Conservation (phyloP, 2,888 invertebrate genomes). For the Ethmia dodecea region DNA sequence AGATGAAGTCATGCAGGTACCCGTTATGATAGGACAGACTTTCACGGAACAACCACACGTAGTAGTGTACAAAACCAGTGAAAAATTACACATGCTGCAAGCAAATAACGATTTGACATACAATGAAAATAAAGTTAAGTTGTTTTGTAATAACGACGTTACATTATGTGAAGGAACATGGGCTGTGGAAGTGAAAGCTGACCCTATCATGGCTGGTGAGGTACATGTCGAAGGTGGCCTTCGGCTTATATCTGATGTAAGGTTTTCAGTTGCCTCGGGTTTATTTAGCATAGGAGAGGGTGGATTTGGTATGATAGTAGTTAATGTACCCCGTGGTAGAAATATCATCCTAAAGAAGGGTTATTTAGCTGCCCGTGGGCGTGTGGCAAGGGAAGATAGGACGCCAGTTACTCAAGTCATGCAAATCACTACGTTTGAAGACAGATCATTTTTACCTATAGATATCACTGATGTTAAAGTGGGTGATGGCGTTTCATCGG, state of each 20-base stretch:
- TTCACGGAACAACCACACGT: conserved; percentile 1
- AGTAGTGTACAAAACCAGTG: not conserved
- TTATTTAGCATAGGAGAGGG: too few relatives aligned
- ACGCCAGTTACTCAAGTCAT: not conserved
- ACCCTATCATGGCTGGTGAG: not conserved
- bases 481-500: not conserved
- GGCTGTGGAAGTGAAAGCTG: not conserved
- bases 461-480: not conserved
- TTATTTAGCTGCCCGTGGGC: too few relatives aligned
- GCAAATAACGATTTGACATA: too few relatives aligned
- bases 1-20: not conserved
- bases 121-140: not conserved
- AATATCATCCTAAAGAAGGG: too few relatives aligned
- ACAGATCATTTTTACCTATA: not conserved
- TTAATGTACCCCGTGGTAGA: too few relatives aligned
- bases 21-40: not conserved
- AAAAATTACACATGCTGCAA: not conserved
- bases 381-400: too few relatives aligned
- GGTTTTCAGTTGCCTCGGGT: too few relatives aligned
- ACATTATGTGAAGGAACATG: not conserved
- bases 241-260: not conserved
- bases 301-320: too few relatives aligned
- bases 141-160: not conserved
- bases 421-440: not conserved
- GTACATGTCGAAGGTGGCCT: not conserved